Base-by-base conservation (phyloP, 2,888 invertebrate species). In the Opisthograptis luteolata region DNA sequence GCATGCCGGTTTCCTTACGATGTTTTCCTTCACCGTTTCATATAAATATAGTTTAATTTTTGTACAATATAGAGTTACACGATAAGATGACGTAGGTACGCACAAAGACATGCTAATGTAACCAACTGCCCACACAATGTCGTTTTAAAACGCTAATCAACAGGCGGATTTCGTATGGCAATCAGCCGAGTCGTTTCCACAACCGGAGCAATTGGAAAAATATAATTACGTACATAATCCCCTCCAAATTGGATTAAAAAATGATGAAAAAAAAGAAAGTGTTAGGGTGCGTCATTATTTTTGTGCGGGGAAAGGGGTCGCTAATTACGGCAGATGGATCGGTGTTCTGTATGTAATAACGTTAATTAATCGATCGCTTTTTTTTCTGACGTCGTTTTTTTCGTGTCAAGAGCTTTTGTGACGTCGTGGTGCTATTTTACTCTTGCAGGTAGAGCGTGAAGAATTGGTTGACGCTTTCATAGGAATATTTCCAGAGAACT, bases 151-250 rank as follows among this genome's bases (percentile, higher is more conserved):
- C 72, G 82, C 76, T 87, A 88, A 88, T 88, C 88, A 87, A 84
- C 79, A 64, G 61, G 55, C 68, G 76, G 79, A 82, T 81, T 83
- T 81, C 80, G 76, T 73, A 70, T 80, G 76, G 85, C 85, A 86
- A 88, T 88, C 87, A 86, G 73, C 68, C 79, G 81, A 69, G 73
- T 80, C 80, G 81, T 81, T 83, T 84, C 81, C 76, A 79, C 35
- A n/a, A 34, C 46, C 72, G 74, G 73, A 77, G 87, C 89, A 89
- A 89, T 89, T 76, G 90, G 87, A 87, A 90, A 90, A 89, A 89
- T 89, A 91, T 91, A 91, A 91, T 91, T 90, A 91, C 91, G 81
- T 76, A 86, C 85, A 91, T 91, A 91, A 91, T 91, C 91, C 91
- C 75, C 84, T 73, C 81, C 83, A 91, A 91, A 91, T 91, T 91